Conservation (phyloP, 2,888 invertebrate genomes). For the Noctua janthe region DNA sequence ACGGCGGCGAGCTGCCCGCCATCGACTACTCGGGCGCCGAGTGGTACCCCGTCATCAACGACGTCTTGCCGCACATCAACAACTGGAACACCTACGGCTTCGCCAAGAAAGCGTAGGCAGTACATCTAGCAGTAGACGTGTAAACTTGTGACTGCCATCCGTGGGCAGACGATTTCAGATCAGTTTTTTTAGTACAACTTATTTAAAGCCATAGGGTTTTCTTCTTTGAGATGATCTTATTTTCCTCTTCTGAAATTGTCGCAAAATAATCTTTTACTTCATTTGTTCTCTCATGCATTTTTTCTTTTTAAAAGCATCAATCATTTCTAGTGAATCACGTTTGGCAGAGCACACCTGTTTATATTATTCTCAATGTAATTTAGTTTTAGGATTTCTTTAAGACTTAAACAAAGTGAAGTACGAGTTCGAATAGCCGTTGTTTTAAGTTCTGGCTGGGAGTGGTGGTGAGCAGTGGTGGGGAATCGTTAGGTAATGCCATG, state of each 20-base stretch:
- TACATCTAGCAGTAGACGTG: conserved; percentile 17
- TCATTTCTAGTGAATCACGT: conserved; percentile 31
- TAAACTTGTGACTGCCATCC: conserved; percentile 44
- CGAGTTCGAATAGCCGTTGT: conserved; percentile 48
- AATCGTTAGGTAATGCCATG: conserved; percentile 65
- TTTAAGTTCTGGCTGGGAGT: conserved; percentile 46
- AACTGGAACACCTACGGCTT: conserved; percentile 93
- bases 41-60: conserved; percentile 93
- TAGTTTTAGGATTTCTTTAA: conserved; percentile 55
- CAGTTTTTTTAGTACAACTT: conserved; percentile 50
- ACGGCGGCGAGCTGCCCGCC: conserved; percentile 93
- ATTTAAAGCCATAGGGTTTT: conserved; percentile 29
- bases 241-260: conserved; percentile 19
- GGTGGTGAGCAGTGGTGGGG: conserved; percentile 53
- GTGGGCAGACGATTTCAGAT: conserved; percentile 33
- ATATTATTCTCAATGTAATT: conserved; percentile 55
- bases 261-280: neutral
- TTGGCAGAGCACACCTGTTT: conserved; percentile 51
- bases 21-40: conserved; percentile 94
- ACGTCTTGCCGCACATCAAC: conserved; percentile 91
- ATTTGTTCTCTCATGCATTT: conserved; percentile 13
- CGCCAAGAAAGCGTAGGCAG: conserved; percentile 85
- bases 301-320: conserved; percentile 2
- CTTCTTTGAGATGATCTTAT: neutral
- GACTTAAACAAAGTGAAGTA: conserved; percentile 59